phyloP scores from a whole-genome alignment of 2,113 vertebrate species.

The Corvus cornix region DNA sequence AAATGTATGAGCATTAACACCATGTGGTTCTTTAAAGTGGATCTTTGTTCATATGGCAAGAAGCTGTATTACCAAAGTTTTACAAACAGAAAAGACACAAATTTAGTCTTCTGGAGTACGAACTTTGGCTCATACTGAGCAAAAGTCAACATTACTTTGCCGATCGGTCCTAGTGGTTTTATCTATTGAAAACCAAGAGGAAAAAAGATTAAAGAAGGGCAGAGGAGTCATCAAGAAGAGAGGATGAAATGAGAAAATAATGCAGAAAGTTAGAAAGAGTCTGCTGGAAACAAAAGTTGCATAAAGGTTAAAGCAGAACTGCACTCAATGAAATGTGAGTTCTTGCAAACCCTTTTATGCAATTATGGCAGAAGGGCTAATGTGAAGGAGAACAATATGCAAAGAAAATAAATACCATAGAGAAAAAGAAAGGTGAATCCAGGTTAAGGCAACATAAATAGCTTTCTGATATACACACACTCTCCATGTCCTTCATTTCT shows the following conservation, averaged over 20 bases:
- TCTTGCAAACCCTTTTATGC: not conserved
- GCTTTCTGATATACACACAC: not conserved
- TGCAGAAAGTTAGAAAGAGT: not conserved
- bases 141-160: not conserved
- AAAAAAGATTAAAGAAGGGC: not conserved
- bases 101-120: not conserved
- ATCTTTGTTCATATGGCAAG: not conserved
- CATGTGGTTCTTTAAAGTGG: not conserved
- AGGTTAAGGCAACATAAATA: constrained; percentile 26
- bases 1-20: not conserved
- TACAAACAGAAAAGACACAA: not conserved
- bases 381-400: not conserved
- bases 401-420: not conserved
- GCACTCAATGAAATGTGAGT: not conserved
- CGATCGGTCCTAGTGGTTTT: not conserved
- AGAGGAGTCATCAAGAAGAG: not conserved
- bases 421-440: constrained; percentile 12
- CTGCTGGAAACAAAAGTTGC: not conserved
- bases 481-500: not conserved
- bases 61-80: not conserved
- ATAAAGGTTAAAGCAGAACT: not conserved
- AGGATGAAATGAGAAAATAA: not conserved
- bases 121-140: not conserved
- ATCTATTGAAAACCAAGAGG: not conserved
- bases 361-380: not conserved